phyloP scores from a whole-genome alignment of 2,113 vertebrate species.

The Rhizomys pruinosus region DNA sequence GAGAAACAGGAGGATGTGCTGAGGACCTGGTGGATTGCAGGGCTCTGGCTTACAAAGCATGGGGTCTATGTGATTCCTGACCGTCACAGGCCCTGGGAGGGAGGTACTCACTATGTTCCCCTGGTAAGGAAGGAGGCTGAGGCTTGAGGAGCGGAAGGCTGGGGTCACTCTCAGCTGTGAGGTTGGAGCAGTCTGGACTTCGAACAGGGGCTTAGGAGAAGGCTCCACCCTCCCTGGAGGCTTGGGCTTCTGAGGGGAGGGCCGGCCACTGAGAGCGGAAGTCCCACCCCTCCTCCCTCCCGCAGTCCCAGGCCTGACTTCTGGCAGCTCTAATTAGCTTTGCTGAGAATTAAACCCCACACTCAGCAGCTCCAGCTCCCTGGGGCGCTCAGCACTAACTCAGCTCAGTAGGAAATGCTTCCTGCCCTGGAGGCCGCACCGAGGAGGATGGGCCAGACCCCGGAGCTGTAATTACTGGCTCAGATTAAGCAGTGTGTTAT shows the following conservation, averaged over 20 bases:
- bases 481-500: conserved; percentile 79
- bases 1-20: neutral
- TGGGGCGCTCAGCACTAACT: conserved; percentile 74
- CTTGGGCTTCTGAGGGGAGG: neutral
- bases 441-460: conserved; percentile 69
- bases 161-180: too few relatives aligned
- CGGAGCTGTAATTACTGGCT: conserved; percentile 79
- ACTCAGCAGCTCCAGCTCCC: conserved; percentile 67
- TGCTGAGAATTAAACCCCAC: conserved; percentile 77
- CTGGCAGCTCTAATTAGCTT: conserved; percentile 77
- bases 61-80: neutral
- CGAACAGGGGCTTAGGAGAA: neutral
- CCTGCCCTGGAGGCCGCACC: conserved; percentile 73
- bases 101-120: neutral
- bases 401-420: conserved; percentile 80
- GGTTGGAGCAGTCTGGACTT: too few relatives aligned
- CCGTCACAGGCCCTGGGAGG: neutral
- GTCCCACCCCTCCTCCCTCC: neutral
- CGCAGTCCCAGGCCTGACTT: neutral
- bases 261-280: neutral
- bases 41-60: too few relatives aligned
- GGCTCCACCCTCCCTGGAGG: neutral
- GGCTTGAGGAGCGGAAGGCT: too few relatives aligned
- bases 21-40: neutral
- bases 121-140: neutral